Conservation (phyloP, 2,797 vertebrate genomes). For the Brachyrhaphis roseni region DNA sequence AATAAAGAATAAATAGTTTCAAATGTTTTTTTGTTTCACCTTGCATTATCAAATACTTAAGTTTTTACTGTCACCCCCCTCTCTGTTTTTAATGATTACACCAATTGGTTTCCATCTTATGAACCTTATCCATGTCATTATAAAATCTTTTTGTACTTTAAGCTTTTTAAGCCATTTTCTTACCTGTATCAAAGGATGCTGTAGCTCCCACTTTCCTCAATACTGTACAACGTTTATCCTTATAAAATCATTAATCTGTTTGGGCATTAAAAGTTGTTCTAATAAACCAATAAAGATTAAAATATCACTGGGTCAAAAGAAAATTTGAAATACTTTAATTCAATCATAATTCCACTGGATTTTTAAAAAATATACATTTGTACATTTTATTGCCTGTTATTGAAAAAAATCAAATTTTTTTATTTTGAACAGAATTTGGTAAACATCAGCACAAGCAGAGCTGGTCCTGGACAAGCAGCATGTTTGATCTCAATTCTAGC, state of each 20-base stretch:
- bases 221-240: constrained; percentile 43
- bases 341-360: constrained; percentile 9
- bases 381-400: not conserved
- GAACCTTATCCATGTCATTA: not conserved
- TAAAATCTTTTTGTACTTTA: not conserved
- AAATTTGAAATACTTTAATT: constrained; percentile 30
- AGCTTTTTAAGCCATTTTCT: constrained; percentile 7
- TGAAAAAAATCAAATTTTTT: too few species aligned
- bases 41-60: not conserved
- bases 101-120: not conserved
- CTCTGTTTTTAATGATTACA: not conserved
- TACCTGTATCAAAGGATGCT: constrained; percentile 2
- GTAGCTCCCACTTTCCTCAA: constrained; percentile 24
- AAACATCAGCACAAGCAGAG: not conserved
- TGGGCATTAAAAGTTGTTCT: constrained; percentile 34
- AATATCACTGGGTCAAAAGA: constrained; percentile 25
- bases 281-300: constrained; percentile 45
- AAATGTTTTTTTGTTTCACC: not conserved
- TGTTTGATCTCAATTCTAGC: too few species aligned
- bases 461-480: too few species aligned
- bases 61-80: fast-evolving
- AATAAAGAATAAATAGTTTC: not conserved
- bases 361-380: not conserved
- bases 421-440: not conserved
- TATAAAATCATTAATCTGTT: constrained; percentile 31